A percentile compares a stretch with the other conserved stretches of the same genome.
Conservation (phyloP, 2,797 vertebrate genomes). For the Rhabdophis nuchalis region DNA sequence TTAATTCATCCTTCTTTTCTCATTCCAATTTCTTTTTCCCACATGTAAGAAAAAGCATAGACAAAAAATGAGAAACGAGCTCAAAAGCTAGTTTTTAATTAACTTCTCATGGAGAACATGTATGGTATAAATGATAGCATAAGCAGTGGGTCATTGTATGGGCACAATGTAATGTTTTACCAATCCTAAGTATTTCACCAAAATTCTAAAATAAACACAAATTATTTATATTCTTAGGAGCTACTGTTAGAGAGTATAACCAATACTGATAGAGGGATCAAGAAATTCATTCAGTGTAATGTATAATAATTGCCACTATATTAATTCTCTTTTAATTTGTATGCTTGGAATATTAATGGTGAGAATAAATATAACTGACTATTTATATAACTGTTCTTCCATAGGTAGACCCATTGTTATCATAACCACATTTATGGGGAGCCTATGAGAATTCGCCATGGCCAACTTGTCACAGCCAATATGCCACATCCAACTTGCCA, state of each 20-base stretch:
- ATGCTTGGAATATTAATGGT: background rate
- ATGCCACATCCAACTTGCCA: too few species aligned
- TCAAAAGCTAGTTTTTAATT: background rate
- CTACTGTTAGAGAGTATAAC: background rate
- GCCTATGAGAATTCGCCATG: too few species aligned
- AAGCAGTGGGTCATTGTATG: background rate
- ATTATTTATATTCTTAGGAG: background rate
- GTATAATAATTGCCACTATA: background rate
- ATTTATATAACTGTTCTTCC: background rate
- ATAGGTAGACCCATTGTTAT: background rate
- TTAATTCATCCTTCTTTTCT: background rate
- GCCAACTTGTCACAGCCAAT: too few species aligned
- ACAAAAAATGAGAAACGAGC: background rate
- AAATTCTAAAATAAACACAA: background rate
- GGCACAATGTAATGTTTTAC: background rate
- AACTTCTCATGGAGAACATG: too few species aligned
- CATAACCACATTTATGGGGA: background rate
- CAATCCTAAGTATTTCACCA: background rate
- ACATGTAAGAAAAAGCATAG: background rate
- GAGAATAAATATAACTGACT: background rate
- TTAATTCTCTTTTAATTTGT: background rate
- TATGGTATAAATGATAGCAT: too few species aligned
- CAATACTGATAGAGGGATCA: background rate
- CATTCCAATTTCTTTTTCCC: background rate
- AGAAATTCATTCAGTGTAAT: background rate